phyloP scores from a whole-genome alignment of 2,113 vertebrate species.

The Panthera uncia region DNA sequence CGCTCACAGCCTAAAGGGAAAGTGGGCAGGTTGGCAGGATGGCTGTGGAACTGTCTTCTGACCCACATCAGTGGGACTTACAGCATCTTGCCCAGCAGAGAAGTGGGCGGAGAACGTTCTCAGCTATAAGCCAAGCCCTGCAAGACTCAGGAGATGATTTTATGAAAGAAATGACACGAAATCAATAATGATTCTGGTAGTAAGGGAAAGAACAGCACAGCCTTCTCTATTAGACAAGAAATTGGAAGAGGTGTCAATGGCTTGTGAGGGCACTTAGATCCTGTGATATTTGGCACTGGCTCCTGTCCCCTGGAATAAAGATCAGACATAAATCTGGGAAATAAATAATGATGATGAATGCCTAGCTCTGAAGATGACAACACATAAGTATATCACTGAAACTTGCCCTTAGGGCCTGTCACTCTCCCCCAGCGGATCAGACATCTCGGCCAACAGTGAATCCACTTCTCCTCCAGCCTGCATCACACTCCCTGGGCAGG shows the following conservation, averaged over 20 bases:
- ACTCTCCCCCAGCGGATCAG: conserved; percentile 40
- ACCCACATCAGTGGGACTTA: neutral
- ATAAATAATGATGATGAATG: conserved; percentile 60
- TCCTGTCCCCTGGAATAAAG: conserved; percentile 49
- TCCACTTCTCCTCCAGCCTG: neutral
- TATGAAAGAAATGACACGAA: conserved; percentile 40
- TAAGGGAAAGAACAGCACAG: neutral
- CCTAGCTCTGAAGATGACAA: conserved; percentile 30
- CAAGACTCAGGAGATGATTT: conserved; percentile 18
- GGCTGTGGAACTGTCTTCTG: neutral
- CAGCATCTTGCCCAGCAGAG: neutral
- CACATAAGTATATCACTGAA: conserved; percentile 45
- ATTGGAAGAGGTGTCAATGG: conserved; percentile 8
- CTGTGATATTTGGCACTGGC: neutral
- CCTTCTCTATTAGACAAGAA: conserved; percentile 44
- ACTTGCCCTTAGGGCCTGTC: neutral
- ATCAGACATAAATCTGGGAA: conserved; percentile 46
- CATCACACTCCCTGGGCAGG: neutral
- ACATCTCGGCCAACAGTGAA: neutral
- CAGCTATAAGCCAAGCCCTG: neutral
- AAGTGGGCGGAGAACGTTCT: neutral
- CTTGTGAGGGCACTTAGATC: neutral
- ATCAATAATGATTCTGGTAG: conserved; percentile 49
- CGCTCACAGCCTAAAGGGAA: neutral
- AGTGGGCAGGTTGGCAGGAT: neutral